Evolutionary conservation across 2,797 vertebrate genomes (phyloP), one percentile per base, ranked within the genome.

Genomic region (Hemibagrus guttatus): DNA sequence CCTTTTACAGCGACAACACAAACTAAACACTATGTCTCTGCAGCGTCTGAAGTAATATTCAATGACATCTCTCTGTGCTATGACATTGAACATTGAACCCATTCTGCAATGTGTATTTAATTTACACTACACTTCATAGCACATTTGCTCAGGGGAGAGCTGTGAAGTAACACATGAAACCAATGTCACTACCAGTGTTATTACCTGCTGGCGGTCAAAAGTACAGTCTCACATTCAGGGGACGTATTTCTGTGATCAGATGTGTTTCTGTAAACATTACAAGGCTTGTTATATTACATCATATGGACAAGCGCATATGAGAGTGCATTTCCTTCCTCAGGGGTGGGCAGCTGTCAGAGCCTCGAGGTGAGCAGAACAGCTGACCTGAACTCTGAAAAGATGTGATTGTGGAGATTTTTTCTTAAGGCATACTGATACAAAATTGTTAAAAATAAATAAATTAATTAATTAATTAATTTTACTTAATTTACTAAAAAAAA

Each of bases 121-220:
- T 72, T 63, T 63, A 61, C 42, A 54, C 26, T 83, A 42, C 49
- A 76, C 71, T 42, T n/a, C 13, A 23, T 17, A 78, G 26, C 59
- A 71, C 21, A 56, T 5, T 63, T 59, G 39, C 28, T 58, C 56
- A 61, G 19, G 58, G 75, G 35, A 58, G 4, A 19, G 46, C 7
- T 52, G 64, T 61, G 31, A 74, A 28, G 46, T 63, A 59, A 58
- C 74, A 83, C 14, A 66, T 85, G 84, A 84, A 89, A 87, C 83
- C 58, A 80, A 87, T 89, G 54, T 59, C 31, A 66, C 42, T 80
- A 39, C 35, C 4, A 39, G 35, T 39, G 56, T 49, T 84, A 75
- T 86, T 88, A 89, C 76, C 80, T 88, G 87, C 87, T 83, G 56
- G 75, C 81, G 87, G 88, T 90, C 87, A 88, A 86, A 83, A 88